Evolutionary conservation across 1,140 invertebrate genomes (phyloP), one percentile per base, ranked within the genome.

Genomic region (Aleiodes sp.): DNA sequence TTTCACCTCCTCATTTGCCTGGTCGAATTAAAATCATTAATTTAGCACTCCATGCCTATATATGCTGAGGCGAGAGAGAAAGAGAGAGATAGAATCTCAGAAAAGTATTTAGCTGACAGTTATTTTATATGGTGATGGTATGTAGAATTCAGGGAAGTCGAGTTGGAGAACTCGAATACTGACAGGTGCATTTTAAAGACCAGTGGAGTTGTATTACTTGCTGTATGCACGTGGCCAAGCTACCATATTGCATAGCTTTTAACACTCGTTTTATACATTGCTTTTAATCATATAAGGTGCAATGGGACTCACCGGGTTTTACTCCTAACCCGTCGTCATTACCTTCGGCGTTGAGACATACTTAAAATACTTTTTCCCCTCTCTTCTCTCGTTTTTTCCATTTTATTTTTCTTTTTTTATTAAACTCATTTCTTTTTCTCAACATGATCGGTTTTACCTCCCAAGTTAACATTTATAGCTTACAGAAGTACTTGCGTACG

Each of bases 61-160:
- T 52, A 52, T 52, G 46, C 21, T 52, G 46, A 24, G 21, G 46
- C 26, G 29, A 59, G n/a, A 26, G 8, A 24, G 29, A 14, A 24
- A 59, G 26, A 29, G n/a, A n/a, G n/a, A n/a, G n/a, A n/a, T n/a
- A 26, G 35, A 65, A 63, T 70, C 70, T 68, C 74, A 71, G 75
- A 73, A 75, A 76, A 75, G 75, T 70, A 78, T 78, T 75, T 76
- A 73, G 68, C 73, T 69, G 73, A 68, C 67, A 65, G 70, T 75
- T 73, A 76, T 21, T 69, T 57, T 64, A 70, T 77, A 76, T 77
- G 77, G 76, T 71, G 73, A 77, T 68, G 73, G 69, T 72, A 76
- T 70, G 73, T 74, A 73, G 74, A 72, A 73, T 78, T 76, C 74
- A 74, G 69, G 73, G 76, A 77, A 76, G 74, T 73, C 71, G 71